Evolutionary conservation across 1,140 invertebrate species (phyloP), one percentile per base, ranked within the genome.

Genomic region (Leptinotarsa texana): DNA sequence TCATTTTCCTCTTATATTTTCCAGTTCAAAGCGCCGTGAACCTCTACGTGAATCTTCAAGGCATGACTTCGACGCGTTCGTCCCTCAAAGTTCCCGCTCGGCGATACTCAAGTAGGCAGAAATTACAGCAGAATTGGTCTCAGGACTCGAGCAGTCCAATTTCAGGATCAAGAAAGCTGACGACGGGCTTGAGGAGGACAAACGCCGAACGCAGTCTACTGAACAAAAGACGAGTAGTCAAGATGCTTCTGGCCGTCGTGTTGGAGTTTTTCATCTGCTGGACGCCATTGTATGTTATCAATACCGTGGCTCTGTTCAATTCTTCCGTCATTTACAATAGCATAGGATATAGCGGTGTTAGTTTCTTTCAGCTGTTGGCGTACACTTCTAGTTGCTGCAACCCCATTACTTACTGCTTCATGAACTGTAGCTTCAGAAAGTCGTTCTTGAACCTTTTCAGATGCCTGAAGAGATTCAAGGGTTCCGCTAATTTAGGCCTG

Each of bases 251-350:
- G 78, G 91, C 92, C 3, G 88, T 94, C 3, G 92, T 94, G 13
- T 80, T 92, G 11, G 91, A 93, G 79, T 94, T 93, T 83, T 94
- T 94, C 83, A 86, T 93, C 48, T 93, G 92, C 82, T 94, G 92
- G 92, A 92, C 92, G 11, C 93, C 93, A 0, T 83, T 93, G 0
- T 93, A 92, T 79, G 85, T 90, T 22, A 85, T 93, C 33, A 92
- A 92, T 81, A 91, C 91, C 4, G 87, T 90, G 77, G 87, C 87
- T 8, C 84, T 90, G 0, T 91, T 92, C 79, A 86, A 89, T 75
- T 87, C 87, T 3, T 80, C 84, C 5, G 83, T 85, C 51, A 87
- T 91, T 21, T 89, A 89, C 79, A 82, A 84, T 15, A 76, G 78
- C 27, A 77, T 90, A 13, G 89, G 89, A 4, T 88, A 86, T 75